Conservation (phyloP, 2,888 invertebrate genomes). For the Euzetes globulus region DNA sequence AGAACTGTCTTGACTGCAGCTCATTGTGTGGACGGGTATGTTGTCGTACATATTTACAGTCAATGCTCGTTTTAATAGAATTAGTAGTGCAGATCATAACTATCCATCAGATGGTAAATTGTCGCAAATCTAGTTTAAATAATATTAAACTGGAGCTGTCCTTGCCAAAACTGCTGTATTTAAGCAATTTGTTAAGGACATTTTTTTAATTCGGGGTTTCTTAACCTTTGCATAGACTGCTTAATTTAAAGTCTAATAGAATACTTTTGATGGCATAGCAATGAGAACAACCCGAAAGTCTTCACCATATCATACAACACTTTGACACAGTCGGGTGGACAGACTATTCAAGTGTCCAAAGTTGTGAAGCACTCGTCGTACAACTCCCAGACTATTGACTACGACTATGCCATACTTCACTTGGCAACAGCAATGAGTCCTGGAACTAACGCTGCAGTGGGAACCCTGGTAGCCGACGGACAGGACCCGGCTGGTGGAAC, state of each 20-base stretch:
- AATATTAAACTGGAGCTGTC: too few relatives aligned
- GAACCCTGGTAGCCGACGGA: background rate
- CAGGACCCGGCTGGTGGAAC: background rate
- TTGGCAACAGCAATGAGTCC: conserved; percentile 11
- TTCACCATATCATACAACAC: conserved; percentile 9
- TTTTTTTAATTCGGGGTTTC: too few relatives aligned
- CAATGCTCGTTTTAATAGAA: too few relatives aligned
- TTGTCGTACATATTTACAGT: too few relatives aligned
- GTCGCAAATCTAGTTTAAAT: too few relatives aligned
- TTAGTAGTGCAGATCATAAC: too few relatives aligned
- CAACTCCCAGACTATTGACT: conserved; percentile 15
- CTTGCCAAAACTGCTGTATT: too few relatives aligned
- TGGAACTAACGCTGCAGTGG: conserved; percentile 10
- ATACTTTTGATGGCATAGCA: background rate
- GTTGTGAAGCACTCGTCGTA: conserved; percentile 15
- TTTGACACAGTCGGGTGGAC: background rate
- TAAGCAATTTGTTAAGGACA: too few relatives aligned
- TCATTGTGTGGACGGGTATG: conserved; percentile 39
- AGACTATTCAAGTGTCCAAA: background rate
- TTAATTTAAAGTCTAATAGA: too few relatives aligned
- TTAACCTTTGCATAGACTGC: too few relatives aligned
- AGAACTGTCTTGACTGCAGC: conserved; percentile 39
- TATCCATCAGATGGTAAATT: too few relatives aligned
- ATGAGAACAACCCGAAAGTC: conserved; percentile 1
- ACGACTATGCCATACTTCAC: conserved; percentile 25